Base-by-base conservation (phyloP, 2,797 vertebrate genomes). In the Rhadinocentrus ornatus region DNA sequence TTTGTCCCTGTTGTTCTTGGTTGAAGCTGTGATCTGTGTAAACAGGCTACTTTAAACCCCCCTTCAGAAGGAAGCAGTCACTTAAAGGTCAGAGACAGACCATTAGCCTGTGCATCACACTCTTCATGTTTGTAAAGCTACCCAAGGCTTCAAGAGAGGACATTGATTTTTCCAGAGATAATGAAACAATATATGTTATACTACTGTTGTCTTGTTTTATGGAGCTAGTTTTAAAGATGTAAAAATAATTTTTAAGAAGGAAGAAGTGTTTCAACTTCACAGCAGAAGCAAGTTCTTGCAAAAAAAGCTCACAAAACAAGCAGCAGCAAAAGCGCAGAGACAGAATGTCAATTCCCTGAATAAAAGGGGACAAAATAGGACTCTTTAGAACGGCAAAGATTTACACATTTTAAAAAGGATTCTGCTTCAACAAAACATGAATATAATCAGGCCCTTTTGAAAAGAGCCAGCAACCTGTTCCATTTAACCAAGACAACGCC, bases 341-440 rank as follows among this genome's bases (percentile, higher is more conserved):
- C 81, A 88, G 86, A 91, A 87, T 84, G 83, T 88, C 85, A 88
- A 81, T 77, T 83, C 73, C 66, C 80, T 79, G 83, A 91, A 91
- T 88, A 65, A 85, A 87, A 79, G 48, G 83, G 73, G 50, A 55
- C 70, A 78, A 86, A 88, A 89, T 71, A 65, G 81, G 77, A 52
- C 58, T 79, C 86, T 91, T 89, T 89, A 85, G 75, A 89, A 87
- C 20, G 3, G 62, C 77, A 73, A 91, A 92, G 91, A 95, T 94
- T 93, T 94, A 94, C 92, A 94, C 91, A 91, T 92, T 94, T 92
- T 91, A 93, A 92, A 93, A 92, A 92, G 90, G 82, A 88, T 91
- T 92, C 92, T 90, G 89, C 92, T 88, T 93, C 90, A 94, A 92
- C 93, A 93, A 93, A 94, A 94, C 93, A 93, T 91, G 92, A 94